These are phyloP conservation scores for Parazoanthus darwini DNA, from an alignment of 92 coral and sea anemone genomes.

Conservation along the genomic window DNA sequence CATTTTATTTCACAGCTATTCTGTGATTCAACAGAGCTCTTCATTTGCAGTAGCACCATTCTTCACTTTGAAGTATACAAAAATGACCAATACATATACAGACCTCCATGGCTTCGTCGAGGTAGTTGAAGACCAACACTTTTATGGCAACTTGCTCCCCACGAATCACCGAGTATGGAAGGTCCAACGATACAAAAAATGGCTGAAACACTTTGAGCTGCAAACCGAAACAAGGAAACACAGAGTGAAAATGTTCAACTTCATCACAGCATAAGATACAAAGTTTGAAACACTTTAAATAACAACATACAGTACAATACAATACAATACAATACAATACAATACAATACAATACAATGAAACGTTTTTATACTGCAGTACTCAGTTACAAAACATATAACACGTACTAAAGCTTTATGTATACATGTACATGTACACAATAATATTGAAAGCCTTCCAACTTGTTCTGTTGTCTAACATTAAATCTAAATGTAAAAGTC, in stretches of 20 bases:
- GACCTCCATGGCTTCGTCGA: slow-evolving; percentile 70
- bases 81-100: background rate
- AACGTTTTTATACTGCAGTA: too few species aligned
- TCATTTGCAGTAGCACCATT: too few species aligned
- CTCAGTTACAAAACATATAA: too few species aligned
- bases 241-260: background rate
- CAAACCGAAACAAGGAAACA: background rate
- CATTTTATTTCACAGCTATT: too few species aligned
- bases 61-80: too few species aligned
- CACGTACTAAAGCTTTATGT: too few species aligned
- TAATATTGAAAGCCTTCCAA: too few species aligned
- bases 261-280: background rate
- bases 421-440: too few species aligned
- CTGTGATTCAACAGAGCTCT: background rate
- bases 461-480: too few species aligned
- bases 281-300: background rate
- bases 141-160: slow-evolving; percentile 94
- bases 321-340: too few species aligned
- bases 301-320: background rate
- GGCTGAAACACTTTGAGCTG: slow-evolving; percentile 94
- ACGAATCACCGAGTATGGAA: slow-evolving; percentile 92
- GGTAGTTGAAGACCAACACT: slow-evolving; percentile 87
- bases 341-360: too few species aligned
- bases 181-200: slow-evolving; percentile 88
- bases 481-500: too few species aligned